Base-by-base conservation (phyloP, 2,113 vertebrate genomes). In the Isurus oxyrinchus region DNA sequence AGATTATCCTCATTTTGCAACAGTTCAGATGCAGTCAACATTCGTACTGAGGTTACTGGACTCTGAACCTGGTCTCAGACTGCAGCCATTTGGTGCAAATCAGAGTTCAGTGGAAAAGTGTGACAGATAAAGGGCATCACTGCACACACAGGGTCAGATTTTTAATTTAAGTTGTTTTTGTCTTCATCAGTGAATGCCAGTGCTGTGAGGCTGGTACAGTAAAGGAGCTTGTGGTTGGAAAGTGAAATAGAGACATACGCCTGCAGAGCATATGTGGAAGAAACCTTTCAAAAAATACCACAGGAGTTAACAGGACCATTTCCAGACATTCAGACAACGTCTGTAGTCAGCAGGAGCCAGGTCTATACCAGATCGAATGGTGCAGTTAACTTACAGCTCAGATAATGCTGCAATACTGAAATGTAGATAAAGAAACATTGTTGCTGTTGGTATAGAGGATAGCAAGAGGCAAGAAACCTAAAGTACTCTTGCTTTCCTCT, bases 251-350 rank as follows among this genome's bases (percentile, higher is more conserved):
- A 95, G n/a, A n/a, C 35, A 94, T 31, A 95, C 67, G 76, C 44
- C 94, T 95, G 94, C 49, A 95, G 23, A 49, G 94, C 94, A 95
- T 13, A 95, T 95, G 94, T 72, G 94, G 21, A 44, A 72, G 44
- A 55, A 72, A 95, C 13, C 40, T 72, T 53, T 95, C 40, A 67
- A 72, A 95, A 95, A 95, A 76, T 76, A 95, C 59, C 16, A 72
- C 61, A 95, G 93, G 63, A 95, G 94, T 14, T 61, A 55, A 72
- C 49, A 2, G 59, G 40, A 31, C 94, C 3, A 76, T 72, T 95
- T 72, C 66, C 94, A 95, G 94, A 31, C 94, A 95, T 31, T 31
- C 21, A 72, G 66, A 44, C 66, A 72, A 21, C 4, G 44, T 31
- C 40, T 72, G n/a, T 72, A 55, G 49, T 95, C 23, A 93, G 90